Base-by-base conservation (phyloP, 2,113 vertebrate species). In the Dipodomys merriami region DNA sequence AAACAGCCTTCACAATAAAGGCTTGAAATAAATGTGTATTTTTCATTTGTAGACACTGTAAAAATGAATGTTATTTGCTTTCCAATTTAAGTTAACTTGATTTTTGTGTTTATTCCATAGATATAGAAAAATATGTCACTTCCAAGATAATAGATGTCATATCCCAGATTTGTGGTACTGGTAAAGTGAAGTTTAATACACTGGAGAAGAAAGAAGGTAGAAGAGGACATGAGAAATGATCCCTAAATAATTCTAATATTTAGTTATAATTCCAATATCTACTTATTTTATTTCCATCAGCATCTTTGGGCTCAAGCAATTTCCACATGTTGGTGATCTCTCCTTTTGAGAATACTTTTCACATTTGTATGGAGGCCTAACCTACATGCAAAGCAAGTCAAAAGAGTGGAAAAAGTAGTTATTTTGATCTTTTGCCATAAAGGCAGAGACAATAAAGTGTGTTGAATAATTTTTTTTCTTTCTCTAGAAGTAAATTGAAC, bases 1-100 rank as follows among this genome's bases (percentile, higher is more conserved):
- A 93, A 96, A 91, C 87, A 95, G 35, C 10, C 60, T 83, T 86
- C 76, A 86, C 46, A 90, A 68, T 94, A 65, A 86, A 96, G 39
- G 60, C 16, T 71, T 69, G 83, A 74, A 88, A 77, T 64, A 93
- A 83, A 60, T 39, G 7, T n/a, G 67, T 46, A 16, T 57, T 64
- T 91, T 68, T 89, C 11, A 19, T 27, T 79, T 93, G 30, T 83
- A 81, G 74, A 91, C 81, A 93, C 62, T 60, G 49, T 86, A 91
- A 87, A 80, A 88, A 89, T 49, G 60, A 72, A 94, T 89, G 77
- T 39, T 30, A 30, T 57, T 93, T 93, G 20, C 57, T 83, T 95
- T 97, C 64, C 33, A 86, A 60, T 83, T 96, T 80, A 69, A 86
- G 33, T 68, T 94, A 88, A 90, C 88, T 91, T 80, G 53, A 86